Base-by-base conservation (phyloP, 2,797 vertebrate species). In the Eleutherodactylus coqui region DNA sequence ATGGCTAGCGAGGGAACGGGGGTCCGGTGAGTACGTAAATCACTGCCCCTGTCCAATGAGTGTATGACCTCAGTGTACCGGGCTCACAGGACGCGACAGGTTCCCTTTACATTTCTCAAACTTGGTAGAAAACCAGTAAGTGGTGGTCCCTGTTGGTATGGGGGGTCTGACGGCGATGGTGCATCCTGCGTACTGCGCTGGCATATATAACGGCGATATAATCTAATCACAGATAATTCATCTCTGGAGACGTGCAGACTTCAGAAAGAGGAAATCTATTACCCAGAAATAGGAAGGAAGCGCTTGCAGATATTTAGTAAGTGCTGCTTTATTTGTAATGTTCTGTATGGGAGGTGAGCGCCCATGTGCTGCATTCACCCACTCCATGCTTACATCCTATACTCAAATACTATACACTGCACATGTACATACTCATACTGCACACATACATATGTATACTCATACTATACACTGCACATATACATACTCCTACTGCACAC, bases 271-370 rank as follows among this genome's bases (percentile, higher is more conserved):
- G 62, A 34, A 17, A 58, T 27, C 27, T 13, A 17, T 34, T 79
- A 72, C 64, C 49, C 47, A 85, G 77, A 85, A 85, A 80, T 79
- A 62, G 84, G 77, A 85, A 85, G 77, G 77, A 79, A 79, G 16
- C 41, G 34, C 36, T 47, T 11, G 4, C n/a, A 27, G 58, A 77
- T 38, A 51, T 76, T n/a, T 32, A 47, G 72, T 7, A 77, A 84
- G 53, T 0, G 7, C 41, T 64, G 11, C 36, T 64, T 32, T 43
- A 8, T 19, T n/a, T 67, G 58, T 62, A 29, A 64, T 34, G 13
- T 64, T 58, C 21, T 9, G 24, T 7, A 2, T 4, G 3, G 21
- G 51, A 14, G 27, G 11, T 5, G 13, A 6, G 27, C 3, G 10
- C 10, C 32, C 2, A 32, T 29, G 5, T 11, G 29, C 60, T 62